These are phyloP conservation scores for Spisula subtruncata DNA, from an alignment of 2,888 invertebrate species.

Conservation along the genomic window DNA sequence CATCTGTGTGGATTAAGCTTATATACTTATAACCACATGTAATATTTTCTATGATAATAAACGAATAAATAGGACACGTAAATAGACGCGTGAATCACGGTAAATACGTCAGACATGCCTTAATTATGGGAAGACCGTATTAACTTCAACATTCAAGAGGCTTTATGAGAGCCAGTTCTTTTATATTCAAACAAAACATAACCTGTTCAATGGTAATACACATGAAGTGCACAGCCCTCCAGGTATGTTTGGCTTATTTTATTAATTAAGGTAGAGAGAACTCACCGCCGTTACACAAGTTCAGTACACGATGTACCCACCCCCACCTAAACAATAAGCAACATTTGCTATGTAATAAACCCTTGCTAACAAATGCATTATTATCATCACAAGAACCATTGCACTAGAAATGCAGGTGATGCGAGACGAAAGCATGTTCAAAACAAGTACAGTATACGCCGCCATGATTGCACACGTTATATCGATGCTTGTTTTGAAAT, in stretches of 20 bases:
- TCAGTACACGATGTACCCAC: background rate
- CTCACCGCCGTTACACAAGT: background rate
- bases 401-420: too few species aligned
- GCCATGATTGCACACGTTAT: too few species aligned
- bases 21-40: too few species aligned
- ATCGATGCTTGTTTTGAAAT: too few species aligned
- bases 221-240: background rate
- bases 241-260: background rate
- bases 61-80: background rate
- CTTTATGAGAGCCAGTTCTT: background rate
- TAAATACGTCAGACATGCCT: background rate
- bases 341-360: background rate
- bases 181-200: background rate
- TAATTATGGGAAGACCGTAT: background rate
- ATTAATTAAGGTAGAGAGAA: background rate
- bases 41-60: too few species aligned
- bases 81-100: background rate
- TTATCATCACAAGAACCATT: too few species aligned
- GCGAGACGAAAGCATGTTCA: too few species aligned
- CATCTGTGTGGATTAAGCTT: too few species aligned
- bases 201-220: background rate
- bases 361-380: too few species aligned
- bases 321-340: background rate
- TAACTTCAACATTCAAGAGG: background rate
- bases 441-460: too few species aligned